Conservation (phyloP, 2,888 invertebrate species). For the Drosophila setosimentum region DNA sequence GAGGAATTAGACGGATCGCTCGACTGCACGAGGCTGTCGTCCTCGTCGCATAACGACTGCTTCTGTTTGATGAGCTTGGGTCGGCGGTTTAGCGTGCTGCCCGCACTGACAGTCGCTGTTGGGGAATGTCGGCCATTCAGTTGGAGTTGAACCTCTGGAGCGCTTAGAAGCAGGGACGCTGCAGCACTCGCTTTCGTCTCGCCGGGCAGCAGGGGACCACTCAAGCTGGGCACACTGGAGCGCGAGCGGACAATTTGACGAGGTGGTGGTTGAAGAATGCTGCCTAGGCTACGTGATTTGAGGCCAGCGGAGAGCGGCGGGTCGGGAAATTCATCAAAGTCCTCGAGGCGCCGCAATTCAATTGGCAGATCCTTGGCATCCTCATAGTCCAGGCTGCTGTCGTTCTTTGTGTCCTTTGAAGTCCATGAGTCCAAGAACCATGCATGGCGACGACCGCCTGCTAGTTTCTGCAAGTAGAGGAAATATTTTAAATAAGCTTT, state of each 20-base stretch:
- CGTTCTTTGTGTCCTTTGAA: constrained; percentile 86
- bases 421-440: constrained; percentile 95
- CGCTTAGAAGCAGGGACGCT: constrained; percentile 44
- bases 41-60: constrained; percentile 92
- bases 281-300: constrained; percentile 93
- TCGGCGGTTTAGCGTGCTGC: constrained; percentile 79
- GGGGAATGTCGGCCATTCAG: constrained; percentile 71
- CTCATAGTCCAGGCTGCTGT: constrained; percentile 88
- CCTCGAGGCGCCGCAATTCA: constrained; percentile 92
- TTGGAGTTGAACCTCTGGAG: constrained; percentile 56
- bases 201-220: constrained; percentile 78
- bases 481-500: background rate
- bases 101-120: constrained; percentile 55
- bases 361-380: constrained; percentile 92
- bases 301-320: constrained; percentile 88
- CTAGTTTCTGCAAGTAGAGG: constrained; percentile 88
- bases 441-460: constrained; percentile 89
- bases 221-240: constrained; percentile 91
- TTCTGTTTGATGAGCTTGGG: constrained; percentile 95
- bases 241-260: constrained; percentile 90
- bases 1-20: constrained; percentile 39
- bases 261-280: constrained; percentile 91
- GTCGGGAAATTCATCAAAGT: constrained; percentile 87
- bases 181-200: constrained; percentile 57
- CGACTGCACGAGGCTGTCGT: constrained; percentile 49